These are phyloP conservation scores for Pempheris klunzingeri DNA, from an alignment of 2,797 vertebrate genomes.

Conservation along the genomic window DNA sequence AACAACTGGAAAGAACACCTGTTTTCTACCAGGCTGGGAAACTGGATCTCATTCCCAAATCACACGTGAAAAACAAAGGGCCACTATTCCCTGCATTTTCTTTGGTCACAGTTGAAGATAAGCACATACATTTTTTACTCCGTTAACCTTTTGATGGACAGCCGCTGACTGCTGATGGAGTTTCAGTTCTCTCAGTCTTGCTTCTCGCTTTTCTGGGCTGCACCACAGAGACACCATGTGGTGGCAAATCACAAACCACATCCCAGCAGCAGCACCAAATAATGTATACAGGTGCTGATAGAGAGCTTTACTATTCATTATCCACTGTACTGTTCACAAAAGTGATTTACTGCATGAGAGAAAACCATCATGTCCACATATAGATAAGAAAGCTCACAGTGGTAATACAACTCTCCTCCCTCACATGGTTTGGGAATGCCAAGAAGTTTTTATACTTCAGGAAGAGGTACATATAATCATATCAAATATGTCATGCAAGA, in stretches of 20 bases:
- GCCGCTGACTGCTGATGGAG: background rate
- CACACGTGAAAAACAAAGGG: slow-evolving; percentile 57
- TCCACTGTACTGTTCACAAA: background rate
- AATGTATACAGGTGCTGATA: background rate
- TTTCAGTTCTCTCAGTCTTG: background rate
- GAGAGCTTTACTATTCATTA: background rate
- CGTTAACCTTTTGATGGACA: slow-evolving; percentile 46
- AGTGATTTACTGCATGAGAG: background rate
- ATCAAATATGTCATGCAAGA: background rate
- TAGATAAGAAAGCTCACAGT: background rate
- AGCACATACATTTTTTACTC: slow-evolving; percentile 25
- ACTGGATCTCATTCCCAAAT: slow-evolving; percentile 62
- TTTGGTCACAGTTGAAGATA: slow-evolving; percentile 53
- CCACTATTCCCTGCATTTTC: slow-evolving; percentile 16
- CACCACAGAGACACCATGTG: slow-evolving; percentile 74
- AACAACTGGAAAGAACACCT: slow-evolving; percentile 77
- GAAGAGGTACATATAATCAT: background rate
- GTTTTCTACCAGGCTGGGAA: slow-evolving; percentile 71
- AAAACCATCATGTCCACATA: background rate
- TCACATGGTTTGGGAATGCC: background rate
- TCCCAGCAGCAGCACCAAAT: background rate
- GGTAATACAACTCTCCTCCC: background rate
- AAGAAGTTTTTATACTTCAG: background rate
- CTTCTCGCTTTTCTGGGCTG: slow-evolving; percentile 34
- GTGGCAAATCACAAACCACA: slow-evolving; percentile 27